These are phyloP conservation scores for Misgurnus anguillicaudatus DNA, from an alignment of 2,113 vertebrate genomes.

Conservation along the genomic window DNA sequence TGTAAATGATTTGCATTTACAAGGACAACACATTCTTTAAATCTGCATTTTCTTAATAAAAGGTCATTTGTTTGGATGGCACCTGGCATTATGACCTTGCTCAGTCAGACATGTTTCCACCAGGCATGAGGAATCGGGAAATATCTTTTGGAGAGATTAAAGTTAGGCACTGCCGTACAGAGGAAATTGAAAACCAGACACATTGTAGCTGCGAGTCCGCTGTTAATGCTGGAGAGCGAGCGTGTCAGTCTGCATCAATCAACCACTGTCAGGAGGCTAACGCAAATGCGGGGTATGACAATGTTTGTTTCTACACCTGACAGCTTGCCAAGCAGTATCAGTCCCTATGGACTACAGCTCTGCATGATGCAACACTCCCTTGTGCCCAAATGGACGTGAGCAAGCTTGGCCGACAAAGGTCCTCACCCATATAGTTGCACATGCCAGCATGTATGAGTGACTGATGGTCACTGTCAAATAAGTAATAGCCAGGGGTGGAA, in stretches of 20 bases:
- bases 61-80: constrained; percentile 22
- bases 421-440: not conserved
- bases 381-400: constrained; percentile 19
- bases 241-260: constrained; percentile 53
- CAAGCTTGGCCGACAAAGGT: not conserved
- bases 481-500: not conserved
- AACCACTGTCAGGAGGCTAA: constrained; percentile 47
- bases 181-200: constrained; percentile 54
- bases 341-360: constrained; percentile 32
- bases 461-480: not conserved
- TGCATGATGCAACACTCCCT: constrained; percentile 12
- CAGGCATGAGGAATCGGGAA: not conserved
- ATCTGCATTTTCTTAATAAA: constrained; percentile 28
- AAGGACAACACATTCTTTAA: constrained; percentile 16
- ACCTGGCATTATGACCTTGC: not conserved
- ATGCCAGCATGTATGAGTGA: not conserved
- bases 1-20: not conserved
- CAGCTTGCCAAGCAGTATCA: constrained; percentile 49
- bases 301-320: constrained; percentile 48
- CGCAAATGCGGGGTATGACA: constrained; percentile 54
- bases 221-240: constrained; percentile 44
- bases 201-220: constrained; percentile 30
- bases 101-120: not conserved
- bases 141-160: constrained; percentile 30
- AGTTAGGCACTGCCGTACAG: constrained; percentile 41